phyloP scores from a whole-genome alignment of 2,113 vertebrate genomes.

The Illadopsis cleaveri region DNA sequence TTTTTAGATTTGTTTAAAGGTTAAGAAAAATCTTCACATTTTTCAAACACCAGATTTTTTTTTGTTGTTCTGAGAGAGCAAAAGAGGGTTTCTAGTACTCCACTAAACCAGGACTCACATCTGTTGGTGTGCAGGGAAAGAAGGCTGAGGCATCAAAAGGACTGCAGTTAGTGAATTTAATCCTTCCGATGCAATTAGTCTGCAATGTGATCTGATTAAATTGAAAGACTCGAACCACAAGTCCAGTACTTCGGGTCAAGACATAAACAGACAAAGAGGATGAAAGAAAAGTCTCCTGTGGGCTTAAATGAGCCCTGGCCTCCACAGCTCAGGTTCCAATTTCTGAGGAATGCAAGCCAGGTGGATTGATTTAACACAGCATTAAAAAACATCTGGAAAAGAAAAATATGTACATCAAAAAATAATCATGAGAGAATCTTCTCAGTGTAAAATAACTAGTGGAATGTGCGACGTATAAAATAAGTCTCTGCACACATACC shows the following conservation, averaged over 20 bases:
- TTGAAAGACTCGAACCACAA: slow-evolving; percentile 19
- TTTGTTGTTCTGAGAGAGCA: neutral
- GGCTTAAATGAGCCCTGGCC: neutral
- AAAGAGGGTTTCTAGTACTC: neutral
- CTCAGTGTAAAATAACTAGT: slow-evolving; percentile 33
- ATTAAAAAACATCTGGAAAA: slow-evolving; percentile 32
- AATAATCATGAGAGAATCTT: neutral
- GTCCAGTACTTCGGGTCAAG: slow-evolving; percentile 12
- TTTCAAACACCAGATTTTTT: neutral
- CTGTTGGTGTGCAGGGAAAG: neutral
- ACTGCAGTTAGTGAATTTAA: slow-evolving; percentile 7
- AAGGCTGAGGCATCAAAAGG: neutral
- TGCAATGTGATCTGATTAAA: slow-evolving; percentile 2
- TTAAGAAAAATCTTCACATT: neutral
- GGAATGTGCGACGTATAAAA: neutral
- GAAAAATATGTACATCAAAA: slow-evolving; percentile 14
- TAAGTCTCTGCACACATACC: neutral
- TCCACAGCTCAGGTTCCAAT: neutral
- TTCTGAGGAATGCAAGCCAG: neutral
- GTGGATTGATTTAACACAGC: slow-evolving; percentile 5
- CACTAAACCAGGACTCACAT: neutral
- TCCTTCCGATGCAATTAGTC: slow-evolving; percentile 20
- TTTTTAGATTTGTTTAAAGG: neutral
- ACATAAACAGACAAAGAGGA: slow-evolving; percentile 6
- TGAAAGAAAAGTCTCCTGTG: neutral